phyloP scores from a whole-genome alignment of 2,888 invertebrate species.

The Tipula lateralis region DNA sequence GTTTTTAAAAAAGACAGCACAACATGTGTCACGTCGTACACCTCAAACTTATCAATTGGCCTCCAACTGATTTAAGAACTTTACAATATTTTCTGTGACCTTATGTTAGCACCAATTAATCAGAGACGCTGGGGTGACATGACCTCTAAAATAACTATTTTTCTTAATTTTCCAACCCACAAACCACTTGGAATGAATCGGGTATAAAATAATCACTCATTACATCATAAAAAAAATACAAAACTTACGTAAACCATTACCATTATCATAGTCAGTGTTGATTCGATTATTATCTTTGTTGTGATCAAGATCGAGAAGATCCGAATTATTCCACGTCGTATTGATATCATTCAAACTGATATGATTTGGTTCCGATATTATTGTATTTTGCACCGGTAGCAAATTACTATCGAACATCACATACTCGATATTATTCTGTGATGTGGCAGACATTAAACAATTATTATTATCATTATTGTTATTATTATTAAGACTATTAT shows the following conservation, averaged over 20 bases:
- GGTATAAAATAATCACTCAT: too few relatives aligned
- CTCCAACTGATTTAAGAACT: too few relatives aligned
- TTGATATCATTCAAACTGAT: conserved; percentile 30
- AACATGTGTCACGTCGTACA: too few relatives aligned
- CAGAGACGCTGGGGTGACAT: too few relatives aligned
- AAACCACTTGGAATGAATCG: too few relatives aligned
- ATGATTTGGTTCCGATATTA: conserved; percentile 33
- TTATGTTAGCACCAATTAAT: too few relatives aligned
- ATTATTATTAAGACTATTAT: background rate
- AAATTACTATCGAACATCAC: conserved; percentile 37
- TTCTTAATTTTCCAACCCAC: too few relatives aligned
- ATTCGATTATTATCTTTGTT: conserved; percentile 35
- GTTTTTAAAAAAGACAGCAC: too few relatives aligned
- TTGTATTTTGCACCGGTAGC: conserved; percentile 32
- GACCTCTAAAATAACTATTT: too few relatives aligned
- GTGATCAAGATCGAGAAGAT: conserved; percentile 47
- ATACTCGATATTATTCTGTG: conserved; percentile 36
- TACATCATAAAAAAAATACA: background rate
- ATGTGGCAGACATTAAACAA: conserved; percentile 20
- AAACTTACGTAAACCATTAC: conserved; percentile 27
- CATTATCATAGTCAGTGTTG: background rate
- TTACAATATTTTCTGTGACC: too few relatives aligned
- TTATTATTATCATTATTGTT: conserved; percentile 30
- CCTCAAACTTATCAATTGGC: too few relatives aligned
- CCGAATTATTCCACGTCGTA: conserved; percentile 40